Conservation (phyloP, 2,797 vertebrate genomes). For the Anguilla pacifica region DNA sequence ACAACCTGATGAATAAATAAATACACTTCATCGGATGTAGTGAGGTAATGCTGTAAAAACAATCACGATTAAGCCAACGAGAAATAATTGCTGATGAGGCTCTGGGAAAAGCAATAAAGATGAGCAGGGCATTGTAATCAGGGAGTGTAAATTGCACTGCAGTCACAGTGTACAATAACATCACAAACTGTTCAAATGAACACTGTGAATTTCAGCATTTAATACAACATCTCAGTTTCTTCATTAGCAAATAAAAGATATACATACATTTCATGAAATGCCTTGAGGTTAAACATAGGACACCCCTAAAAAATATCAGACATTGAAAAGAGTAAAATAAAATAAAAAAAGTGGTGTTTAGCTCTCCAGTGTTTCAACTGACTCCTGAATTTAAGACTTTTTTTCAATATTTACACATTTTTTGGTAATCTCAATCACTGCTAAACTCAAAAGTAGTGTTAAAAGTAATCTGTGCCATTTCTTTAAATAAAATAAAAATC, state of each 20-base stretch:
- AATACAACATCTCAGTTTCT: neutral
- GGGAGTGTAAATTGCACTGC: neutral
- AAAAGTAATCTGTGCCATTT: neutral
- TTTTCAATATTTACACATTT: neutral
- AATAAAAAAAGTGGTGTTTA: neutral
- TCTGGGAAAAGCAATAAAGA: neutral
- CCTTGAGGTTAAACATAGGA: neutral
- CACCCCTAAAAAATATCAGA: neutral
- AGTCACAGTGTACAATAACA: neutral
- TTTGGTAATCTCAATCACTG: neutral
- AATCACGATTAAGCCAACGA: neutral
- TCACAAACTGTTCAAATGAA: neutral
- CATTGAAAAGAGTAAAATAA: neutral
- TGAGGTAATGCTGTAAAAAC: neutral
- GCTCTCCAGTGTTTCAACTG: neutral
- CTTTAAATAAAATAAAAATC: neutral
- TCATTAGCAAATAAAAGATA: neutral
- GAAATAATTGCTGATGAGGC: neutral
- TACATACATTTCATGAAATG: neutral
- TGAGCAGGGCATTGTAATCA: neutral
- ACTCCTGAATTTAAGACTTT: neutral
- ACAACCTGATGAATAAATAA: neutral
- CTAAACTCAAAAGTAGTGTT: neutral
- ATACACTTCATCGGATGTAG: neutral
- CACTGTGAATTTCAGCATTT: neutral